These are phyloP conservation scores for Alcedo quadribrachys DNA, from an alignment of 2,797 vertebrate genomes.

Conservation along the genomic window DNA sequence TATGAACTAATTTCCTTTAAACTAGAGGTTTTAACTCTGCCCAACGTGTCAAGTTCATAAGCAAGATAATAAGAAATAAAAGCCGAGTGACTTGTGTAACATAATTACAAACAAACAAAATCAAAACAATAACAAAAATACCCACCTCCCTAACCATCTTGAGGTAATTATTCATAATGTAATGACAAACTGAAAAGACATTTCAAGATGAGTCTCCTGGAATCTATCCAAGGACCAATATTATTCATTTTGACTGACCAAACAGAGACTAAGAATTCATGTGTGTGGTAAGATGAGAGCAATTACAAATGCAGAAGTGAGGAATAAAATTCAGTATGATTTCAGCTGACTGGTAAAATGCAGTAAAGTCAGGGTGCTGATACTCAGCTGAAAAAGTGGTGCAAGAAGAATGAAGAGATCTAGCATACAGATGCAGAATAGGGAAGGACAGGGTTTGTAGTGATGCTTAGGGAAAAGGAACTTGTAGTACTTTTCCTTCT, in stretches of 20 bases:
- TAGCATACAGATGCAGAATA: not conserved
- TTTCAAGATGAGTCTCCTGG: not conserved
- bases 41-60: not conserved
- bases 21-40: not conserved
- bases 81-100: not conserved
- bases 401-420: not conserved
- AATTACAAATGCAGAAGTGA: not conserved
- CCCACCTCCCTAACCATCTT: not conserved
- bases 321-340: not conserved
- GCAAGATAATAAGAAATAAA: not conserved
- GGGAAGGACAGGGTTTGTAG: not conserved
- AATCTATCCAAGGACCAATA: not conserved
- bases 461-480: not conserved
- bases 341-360: not conserved
- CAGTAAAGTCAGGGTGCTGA: not conserved
- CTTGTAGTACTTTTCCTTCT: not conserved
- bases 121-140: too few relatives aligned
- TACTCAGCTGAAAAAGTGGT: not conserved
- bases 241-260: not conserved
- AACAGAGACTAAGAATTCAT: not conserved
- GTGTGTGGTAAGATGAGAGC: not conserved
- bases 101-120: too few relatives aligned
- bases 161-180: not conserved
- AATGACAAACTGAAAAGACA: not conserved
- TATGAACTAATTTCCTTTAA: not conserved